Conservation (phyloP, 1,140 invertebrate genomes). For the Amyelois transitella region DNA sequence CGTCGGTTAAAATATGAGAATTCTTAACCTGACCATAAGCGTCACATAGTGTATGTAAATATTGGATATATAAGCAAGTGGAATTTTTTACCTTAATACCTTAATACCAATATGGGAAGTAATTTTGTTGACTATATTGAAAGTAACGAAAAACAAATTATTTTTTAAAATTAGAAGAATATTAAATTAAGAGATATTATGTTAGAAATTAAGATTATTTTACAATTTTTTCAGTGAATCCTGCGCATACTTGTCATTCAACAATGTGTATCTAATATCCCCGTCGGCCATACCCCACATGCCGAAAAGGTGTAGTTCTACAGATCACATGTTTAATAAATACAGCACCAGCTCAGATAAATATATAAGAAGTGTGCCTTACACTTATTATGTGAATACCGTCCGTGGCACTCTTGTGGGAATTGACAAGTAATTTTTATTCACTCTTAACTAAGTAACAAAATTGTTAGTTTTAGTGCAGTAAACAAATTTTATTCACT, state of each 20-base stretch:
- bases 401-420: conserved; percentile 69
- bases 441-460: background rate
- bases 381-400: conserved; percentile 74
- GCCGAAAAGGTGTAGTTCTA: conserved; percentile 30
- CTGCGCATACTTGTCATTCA: conserved; percentile 65
- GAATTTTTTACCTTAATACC: too few species aligned
- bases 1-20: too few species aligned
- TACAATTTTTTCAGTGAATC: conserved; percentile 36
- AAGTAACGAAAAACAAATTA: too few species aligned
- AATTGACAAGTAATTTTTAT: conserved; percentile 71
- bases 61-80: too few species aligned
- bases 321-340: conserved; percentile 69
- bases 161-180: too few species aligned
- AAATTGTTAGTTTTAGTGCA: too few species aligned
- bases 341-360: conserved; percentile 62
- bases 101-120: too few species aligned
- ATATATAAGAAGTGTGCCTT: conserved; percentile 69
- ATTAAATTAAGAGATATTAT: too few species aligned
- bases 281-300: conserved; percentile 77
- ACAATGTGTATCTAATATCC: conserved; percentile 79
- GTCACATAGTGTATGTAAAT: too few species aligned
- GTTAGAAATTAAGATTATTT: background rate
- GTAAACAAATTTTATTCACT: too few species aligned
- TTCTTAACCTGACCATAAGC: too few species aligned
- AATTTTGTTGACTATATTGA: too few species aligned